Base-by-base conservation (phyloP, 2,113 vertebrate species). In the Bos javanicus region DNA sequence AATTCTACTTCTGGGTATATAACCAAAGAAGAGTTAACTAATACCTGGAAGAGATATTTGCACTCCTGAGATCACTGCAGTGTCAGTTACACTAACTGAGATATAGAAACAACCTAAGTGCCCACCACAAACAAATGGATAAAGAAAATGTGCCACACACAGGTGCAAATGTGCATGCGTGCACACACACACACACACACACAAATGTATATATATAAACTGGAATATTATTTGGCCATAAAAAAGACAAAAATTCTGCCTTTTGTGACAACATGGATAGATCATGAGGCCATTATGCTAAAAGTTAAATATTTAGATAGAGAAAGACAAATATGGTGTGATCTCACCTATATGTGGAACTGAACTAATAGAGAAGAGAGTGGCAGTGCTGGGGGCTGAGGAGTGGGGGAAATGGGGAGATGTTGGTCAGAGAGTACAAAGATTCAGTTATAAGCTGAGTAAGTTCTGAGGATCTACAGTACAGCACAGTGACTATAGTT, bases 141-240 rank as follows among this genome's bases (percentile, higher is more conserved):
- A 67, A 91, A 81, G 46, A 76, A 82, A 56, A 85, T 28, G 11
- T n/a, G 19, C n/a, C 67, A 36, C 19, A 71, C n/a, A 71, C n/a
- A 71, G 0, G 9, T 39, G n/a, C 19, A 71, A 71, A 39, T 0
- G 30, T 39, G 7, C 67, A 80, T 25, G 43, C 1, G 0, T 25
- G 2, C 3, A 11, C 9, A 36, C 0, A 2, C 12, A 11, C 17
- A n/a, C 14, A 62, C 25, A 28, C 16, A 33, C 30, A 60, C 54
- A 56, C 6, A 56, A 23, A 17, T 16, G 15, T n/a, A 4, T 67
- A 19, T 67, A 11, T 26, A 46, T 15, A 78, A 8, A 78, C 14
- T 8, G 74, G 43, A 60, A 56, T 56, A 56, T 62, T 76, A 87
- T 59, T 78, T 26, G 33, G 19, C 54, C 13, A 74, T 50, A 26